These are phyloP conservation scores for Peromyscus leucopus DNA, from an alignment of 2,113 vertebrate species.

Conservation along the genomic window DNA sequence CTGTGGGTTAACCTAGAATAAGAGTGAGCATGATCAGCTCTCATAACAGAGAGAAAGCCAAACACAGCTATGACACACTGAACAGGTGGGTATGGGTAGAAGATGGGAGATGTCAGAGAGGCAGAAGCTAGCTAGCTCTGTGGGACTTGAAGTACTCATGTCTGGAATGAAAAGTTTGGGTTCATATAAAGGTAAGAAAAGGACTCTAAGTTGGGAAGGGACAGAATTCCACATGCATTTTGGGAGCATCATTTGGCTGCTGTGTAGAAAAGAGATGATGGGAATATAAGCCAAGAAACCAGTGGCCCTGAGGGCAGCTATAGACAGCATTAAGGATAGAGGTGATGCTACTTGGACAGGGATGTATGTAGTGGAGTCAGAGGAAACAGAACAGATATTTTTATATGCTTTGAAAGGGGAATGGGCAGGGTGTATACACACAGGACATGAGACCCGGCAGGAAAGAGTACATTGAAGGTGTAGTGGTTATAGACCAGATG, in stretches of 20 bases:
- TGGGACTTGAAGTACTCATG: not conserved
- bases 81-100: not conserved
- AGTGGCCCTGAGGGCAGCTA: not conserved
- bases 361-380: rapidly evolving
- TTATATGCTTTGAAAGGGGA: not conserved
- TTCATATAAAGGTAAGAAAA: not conserved
- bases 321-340: not conserved
- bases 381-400: not conserved
- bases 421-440: not conserved
- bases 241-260: not conserved
- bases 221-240: not conserved
- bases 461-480: not conserved
- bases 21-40: not conserved
- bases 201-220: not conserved
- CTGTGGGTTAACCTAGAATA: not conserved
- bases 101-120: not conserved
- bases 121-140: not conserved
- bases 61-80: no score
- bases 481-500: not conserved
- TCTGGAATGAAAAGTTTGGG: not conserved
- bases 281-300: not conserved
- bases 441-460: not conserved
- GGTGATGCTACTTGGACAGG: not conserved
- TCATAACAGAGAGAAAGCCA: not conserved
- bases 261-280: not conserved